Evolutionary conservation across 2,797 vertebrate genomes (phyloP), one percentile per base, ranked within the genome.

Genomic region (Coranthus polyacanthus): DNA sequence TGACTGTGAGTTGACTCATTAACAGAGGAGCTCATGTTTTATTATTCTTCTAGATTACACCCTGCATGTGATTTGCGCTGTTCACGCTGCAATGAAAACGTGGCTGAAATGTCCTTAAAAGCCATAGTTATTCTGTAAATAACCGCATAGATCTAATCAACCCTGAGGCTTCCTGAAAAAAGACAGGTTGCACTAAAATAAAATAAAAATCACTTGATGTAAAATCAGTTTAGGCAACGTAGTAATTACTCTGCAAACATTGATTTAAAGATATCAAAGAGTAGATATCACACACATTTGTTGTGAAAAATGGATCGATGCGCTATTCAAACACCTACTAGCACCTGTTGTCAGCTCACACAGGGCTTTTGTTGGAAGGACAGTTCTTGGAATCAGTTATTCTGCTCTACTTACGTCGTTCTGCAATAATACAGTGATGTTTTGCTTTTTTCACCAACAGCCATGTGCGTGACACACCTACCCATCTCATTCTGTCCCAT

Each of bases 401-500:
- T 37, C 64, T 36, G 32, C 53, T 68, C 26, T 17, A 37, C 70
- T 60, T 61, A 76, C 82, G 82, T 43, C 32, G 64, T 34, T 68
- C 72, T 34, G 26, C 64, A 75, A 71, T 52, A 57, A 55, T 43
- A 0, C 1, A 2, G 5, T 12, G 32, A 82, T 78, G 80, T 88
- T 87, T 79, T 83, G 84, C 79, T 79, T 84, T 85, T 75, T 44
- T 45, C 53, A 16, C n/a, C 53, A 24, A 49, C 41, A 67, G 51
- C 54, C 16, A 37, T 50, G 21, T 10, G 12, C 12, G 2, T 1
- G 49, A 55, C 72, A 62, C 80, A 0, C 57, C 61, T 57, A 34
- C 65, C 39, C 51, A 37, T 52, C 65, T 63, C 41, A 65, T 53
- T 1, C 26, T 18, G 12, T 0, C 3, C 64, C 76, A 75, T 88